Evolutionary conservation across 2,888 invertebrate species (phyloP).

Genomic region (Netelia melanura): DNA sequence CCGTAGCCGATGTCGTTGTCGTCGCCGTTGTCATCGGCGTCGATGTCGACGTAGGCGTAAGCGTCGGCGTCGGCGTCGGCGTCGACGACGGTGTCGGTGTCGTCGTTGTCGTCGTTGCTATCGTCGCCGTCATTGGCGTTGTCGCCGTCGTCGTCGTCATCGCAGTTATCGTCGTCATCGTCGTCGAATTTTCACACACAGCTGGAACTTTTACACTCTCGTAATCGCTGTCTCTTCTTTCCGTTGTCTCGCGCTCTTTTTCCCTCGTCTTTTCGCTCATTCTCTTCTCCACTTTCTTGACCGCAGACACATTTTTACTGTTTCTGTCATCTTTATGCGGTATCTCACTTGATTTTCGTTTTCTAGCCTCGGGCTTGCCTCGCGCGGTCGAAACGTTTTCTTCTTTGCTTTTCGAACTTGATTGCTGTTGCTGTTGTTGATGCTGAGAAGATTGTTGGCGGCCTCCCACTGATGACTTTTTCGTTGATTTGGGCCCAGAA

Average conservation of each 20-base stretch:
- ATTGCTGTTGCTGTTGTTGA: slow-evolving; percentile 70
- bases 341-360: slow-evolving; percentile 83
- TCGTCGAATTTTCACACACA: slow-evolving; percentile 50
- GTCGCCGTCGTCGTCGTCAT: slow-evolving; percentile 46
- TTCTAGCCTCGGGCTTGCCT: slow-evolving; percentile 82
- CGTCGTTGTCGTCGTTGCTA: slow-evolving; percentile 19
- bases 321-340: slow-evolving; percentile 80
- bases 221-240: slow-evolving; percentile 49
- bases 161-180: slow-evolving; percentile 36
- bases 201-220: slow-evolving; percentile 36
- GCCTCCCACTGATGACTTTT: slow-evolving; percentile 75
- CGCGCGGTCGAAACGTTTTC: slow-evolving; percentile 75
- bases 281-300: slow-evolving; percentile 82
- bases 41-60: not conserved
- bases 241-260: slow-evolving; percentile 64
- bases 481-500: slow-evolving; percentile 82
- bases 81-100: slow-evolving; percentile 50
- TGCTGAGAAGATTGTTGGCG: slow-evolving; percentile 78
- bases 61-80: not conserved
- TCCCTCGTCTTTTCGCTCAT: slow-evolving; percentile 73
- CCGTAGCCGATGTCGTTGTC: not conserved
- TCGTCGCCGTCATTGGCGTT: not conserved
- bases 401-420: slow-evolving; percentile 83
- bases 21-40: not conserved
- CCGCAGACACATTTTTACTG: slow-evolving; percentile 79